A percentile compares a stretch with the other conserved stretches of the same genome.
Conservation (phyloP, 1,140 invertebrate species). For the Diabrotica undecimpunctata region DNA sequence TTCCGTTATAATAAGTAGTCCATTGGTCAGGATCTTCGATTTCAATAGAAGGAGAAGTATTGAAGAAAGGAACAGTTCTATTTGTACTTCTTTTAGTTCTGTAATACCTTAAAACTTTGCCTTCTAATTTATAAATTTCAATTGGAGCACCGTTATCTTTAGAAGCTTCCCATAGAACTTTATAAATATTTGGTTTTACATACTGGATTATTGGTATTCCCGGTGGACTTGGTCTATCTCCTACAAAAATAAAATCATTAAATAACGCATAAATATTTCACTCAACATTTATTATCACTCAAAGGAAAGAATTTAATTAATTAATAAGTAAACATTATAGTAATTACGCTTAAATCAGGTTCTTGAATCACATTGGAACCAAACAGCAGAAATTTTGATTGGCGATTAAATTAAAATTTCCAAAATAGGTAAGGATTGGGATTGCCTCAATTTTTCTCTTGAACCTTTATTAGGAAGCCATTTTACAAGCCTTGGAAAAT, state of each 20-base stretch:
- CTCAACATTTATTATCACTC: background rate
- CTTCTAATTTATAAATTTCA: conserved; percentile 60
- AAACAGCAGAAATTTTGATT: too few species aligned
- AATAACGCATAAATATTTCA: background rate
- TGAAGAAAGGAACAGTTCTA: conserved; percentile 39
- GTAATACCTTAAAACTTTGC: conserved; percentile 40
- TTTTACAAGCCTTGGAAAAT: too few species aligned
- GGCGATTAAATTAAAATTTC: too few species aligned
- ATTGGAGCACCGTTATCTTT: conserved; percentile 63
- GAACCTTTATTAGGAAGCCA: too few species aligned
- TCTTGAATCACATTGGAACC: too few species aligned
- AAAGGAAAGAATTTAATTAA: too few species aligned
- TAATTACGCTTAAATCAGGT: too few species aligned
- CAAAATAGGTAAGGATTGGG: too few species aligned
- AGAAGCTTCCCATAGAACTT: conserved; percentile 69
- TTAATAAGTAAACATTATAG: too few species aligned
- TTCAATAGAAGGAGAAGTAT: conserved; percentile 44
- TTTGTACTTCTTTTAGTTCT: conserved; percentile 41
- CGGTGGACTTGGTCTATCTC: conserved; percentile 63
- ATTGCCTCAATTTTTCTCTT: too few species aligned
- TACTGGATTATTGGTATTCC: conserved; percentile 63
- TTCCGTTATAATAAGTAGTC: conserved; percentile 76
- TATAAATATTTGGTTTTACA: conserved; percentile 62
- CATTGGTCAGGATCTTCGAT: conserved; percentile 54
- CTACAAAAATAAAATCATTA: conserved; percentile 39